Conservation (phyloP, 37 sponge, comb jelly and placozoan genomes). For the Eunapius fragilis region DNA sequence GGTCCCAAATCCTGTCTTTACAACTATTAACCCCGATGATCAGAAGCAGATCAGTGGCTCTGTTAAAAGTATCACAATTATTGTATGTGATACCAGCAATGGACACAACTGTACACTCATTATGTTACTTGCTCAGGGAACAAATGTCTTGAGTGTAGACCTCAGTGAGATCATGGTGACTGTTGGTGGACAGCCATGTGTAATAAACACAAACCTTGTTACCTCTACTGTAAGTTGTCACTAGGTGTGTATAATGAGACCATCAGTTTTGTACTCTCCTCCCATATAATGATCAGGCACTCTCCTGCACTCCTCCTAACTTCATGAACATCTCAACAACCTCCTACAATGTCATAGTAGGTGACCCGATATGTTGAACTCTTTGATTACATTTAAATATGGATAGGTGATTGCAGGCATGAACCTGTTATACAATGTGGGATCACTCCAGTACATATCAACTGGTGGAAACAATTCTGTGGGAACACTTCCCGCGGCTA, state of each 20-base stretch:
- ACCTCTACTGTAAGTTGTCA: background rate
- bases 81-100: background rate
- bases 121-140: background rate
- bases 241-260: background rate
- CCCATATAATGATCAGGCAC: background rate
- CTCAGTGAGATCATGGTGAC: background rate
- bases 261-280: background rate
- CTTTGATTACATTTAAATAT: no score
- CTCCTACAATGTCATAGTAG: background rate
- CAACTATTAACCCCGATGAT: background rate
- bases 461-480: no score
- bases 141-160: background rate
- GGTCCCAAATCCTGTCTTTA: background rate
- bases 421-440: no score
- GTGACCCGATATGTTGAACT: no score
- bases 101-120: no score
- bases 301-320: background rate
- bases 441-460: no score
- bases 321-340: background rate
- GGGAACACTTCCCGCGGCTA: no score
- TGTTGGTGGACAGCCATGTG: background rate
- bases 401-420: no score
- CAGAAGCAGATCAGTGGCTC: background rate
- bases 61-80: background rate
- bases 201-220: background rate